A percentile compares a stretch with the other conserved stretches of the same genome.
Evolutionary conservation across 1,140 invertebrate genomes (phyloP).

Genomic region (Drosophila sp.): DNA sequence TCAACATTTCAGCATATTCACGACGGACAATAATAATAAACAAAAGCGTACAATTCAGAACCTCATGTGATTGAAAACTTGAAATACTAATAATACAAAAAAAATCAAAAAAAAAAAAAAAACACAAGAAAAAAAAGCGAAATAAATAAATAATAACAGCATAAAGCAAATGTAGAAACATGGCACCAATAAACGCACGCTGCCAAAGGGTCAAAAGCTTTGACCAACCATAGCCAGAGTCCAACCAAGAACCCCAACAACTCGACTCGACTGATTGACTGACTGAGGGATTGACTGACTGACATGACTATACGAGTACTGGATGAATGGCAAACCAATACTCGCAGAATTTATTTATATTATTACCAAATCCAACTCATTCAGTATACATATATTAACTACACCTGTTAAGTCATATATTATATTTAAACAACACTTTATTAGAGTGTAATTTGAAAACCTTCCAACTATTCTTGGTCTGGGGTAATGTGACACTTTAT

Average conservation of each 20-base stretch:
- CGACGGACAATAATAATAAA: slow-evolving; percentile 54
- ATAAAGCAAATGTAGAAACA: slow-evolving; percentile 41
- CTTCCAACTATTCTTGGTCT: no score
- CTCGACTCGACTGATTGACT: background rate
- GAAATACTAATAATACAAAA: slow-evolving; percentile 60
- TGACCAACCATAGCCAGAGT: background rate
- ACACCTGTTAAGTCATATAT: background rate
- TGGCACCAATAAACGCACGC: slow-evolving; percentile 14
- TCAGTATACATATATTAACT: background rate
- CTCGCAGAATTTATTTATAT: background rate
- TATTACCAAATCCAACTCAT: background rate
- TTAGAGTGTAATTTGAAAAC: no score
- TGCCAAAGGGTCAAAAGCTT: slow-evolving; percentile 26
- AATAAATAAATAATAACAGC: slow-evolving; percentile 59
- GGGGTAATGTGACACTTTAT: background rate
- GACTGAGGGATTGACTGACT: background rate
- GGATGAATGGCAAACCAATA: background rate
- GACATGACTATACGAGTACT: slow-evolving; percentile 8
- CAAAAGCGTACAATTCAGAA: slow-evolving; percentile 74
- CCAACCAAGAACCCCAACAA: slow-evolving; percentile 2
- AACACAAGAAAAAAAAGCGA: slow-evolving; percentile 49
- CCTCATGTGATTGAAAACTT: slow-evolving; percentile 74
- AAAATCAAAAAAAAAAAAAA: slow-evolving; percentile 65
- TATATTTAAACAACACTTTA: no score
- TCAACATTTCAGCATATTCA: slow-evolving; percentile 82